Evolutionary conservation across 2,888 invertebrate genomes (phyloP), one percentile per base, ranked within the genome.

Genomic region (Epicampocera succincta): DNA sequence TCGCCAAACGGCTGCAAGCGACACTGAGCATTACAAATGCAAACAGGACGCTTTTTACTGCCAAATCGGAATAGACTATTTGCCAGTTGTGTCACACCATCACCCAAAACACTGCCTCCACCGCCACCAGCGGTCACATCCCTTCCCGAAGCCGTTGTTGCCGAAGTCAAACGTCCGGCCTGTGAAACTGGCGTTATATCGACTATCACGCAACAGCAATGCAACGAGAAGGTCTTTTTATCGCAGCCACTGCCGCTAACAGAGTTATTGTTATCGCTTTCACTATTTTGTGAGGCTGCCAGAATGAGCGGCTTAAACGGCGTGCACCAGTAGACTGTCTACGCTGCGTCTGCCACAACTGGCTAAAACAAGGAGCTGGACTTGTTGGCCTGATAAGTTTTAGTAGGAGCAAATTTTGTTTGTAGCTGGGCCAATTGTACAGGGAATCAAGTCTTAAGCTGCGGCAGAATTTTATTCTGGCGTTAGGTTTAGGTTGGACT

Each of bases 181-280:
- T 89, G 87, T 89, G 90, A 89, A 86, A 91, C 91, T 86, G 91
- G 91, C 86, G 91, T 91, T 88, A 91, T 91, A 89, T 91, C 91
- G 87, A 91, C 91, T 88, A 91, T 91, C 90, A 91, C 91, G 90
- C 91, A 91, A 91, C 91, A 91, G 88, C 91, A 91, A 89, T 91
- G 91, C 87, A 91, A 89, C 89, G 90, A 91, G 89, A 91, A 90
- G 89, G 91, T 88, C 86, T 91, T 91, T 86, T 91, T 91, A 87
- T 91, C 90, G 87, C 89, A 88, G 85, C 85, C 88, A 87, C 87
- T 87, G 87, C 87, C 87, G 86, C 86, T 86, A 88, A 86, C 85
- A 85, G 88, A 86, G 87, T 89, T 90, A 87, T 88, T 88, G 86
- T 88, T 89, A 87, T 89, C 88, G 89, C 89, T 90, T 87, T 89